phyloP scores from a whole-genome alignment of 2,113 vertebrate genomes.

The Microcebus tavaratra region DNA sequence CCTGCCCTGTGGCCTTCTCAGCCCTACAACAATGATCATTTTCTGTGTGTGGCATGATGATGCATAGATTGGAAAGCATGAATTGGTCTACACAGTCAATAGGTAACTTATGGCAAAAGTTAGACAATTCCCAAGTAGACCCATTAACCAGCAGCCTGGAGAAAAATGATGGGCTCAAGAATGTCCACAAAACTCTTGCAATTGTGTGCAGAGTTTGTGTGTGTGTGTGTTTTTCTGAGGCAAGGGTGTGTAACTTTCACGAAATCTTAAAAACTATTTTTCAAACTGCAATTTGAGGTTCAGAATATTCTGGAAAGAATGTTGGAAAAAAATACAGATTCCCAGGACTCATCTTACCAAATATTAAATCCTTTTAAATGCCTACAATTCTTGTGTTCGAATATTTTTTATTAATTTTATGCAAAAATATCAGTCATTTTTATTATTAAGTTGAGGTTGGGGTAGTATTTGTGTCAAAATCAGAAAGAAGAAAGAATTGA shows the following conservation, averaged over 20 bases:
- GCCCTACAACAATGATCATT: too few relatives aligned
- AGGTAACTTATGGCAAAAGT: neutral
- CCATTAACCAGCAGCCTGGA: neutral
- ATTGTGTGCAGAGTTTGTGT: neutral
- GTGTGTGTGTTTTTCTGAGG: neutral
- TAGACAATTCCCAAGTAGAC: neutral
- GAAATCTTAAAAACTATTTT: neutral
- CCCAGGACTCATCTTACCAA: neutral
- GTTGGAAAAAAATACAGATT: neutral
- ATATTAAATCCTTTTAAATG: conserved; percentile 23
- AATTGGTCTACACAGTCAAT: neutral
- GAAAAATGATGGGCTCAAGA: neutral
- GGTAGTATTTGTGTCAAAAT: neutral
- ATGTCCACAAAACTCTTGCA: neutral
- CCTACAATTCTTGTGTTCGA: neutral
- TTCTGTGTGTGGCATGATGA: neutral
- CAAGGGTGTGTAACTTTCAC: neutral
- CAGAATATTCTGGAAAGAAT: neutral
- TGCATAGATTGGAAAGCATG: neutral
- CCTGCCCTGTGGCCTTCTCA: neutral
- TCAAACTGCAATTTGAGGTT: neutral
- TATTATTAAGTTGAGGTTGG: neutral
- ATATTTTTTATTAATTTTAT: neutral
- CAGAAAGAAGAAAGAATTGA: neutral
- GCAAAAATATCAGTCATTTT: neutral